These are phyloP conservation scores for Thunnus albacares DNA, from an alignment of 2,797 vertebrate genomes.

Conservation along the genomic window DNA sequence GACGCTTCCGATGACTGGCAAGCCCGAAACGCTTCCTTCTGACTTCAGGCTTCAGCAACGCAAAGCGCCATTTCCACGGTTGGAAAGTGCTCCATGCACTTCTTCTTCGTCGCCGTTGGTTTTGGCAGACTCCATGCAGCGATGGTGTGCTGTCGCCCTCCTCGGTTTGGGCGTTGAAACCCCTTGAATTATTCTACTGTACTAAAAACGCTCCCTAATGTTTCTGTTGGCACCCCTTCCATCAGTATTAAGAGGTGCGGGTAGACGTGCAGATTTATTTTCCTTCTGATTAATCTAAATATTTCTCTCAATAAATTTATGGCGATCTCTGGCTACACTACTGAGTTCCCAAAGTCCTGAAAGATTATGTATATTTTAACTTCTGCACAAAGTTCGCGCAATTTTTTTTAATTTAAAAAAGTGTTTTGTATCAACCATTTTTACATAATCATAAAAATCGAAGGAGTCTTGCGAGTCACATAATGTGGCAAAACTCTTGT, in stretches of 20 bases:
- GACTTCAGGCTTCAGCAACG: constrained; percentile 46
- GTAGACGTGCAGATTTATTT: neutral
- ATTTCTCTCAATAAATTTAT: neutral
- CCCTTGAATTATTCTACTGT: too few relatives aligned
- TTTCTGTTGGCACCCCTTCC: too few relatives aligned
- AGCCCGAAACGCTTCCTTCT: constrained; percentile 13
- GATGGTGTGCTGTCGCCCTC: constrained; percentile 22
- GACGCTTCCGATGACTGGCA: constrained; percentile 5
- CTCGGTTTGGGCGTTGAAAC: neutral
- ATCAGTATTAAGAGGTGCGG: neutral
- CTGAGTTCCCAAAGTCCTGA: neutral
- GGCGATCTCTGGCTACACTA: neutral
- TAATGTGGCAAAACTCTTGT: too few relatives aligned
- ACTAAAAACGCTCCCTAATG: too few relatives aligned
- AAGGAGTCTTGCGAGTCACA: too few relatives aligned
- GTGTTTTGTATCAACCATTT: too few relatives aligned
- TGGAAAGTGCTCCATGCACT: constrained; percentile 30
- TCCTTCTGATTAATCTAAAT: neutral
- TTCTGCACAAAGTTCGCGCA: too few relatives aligned
- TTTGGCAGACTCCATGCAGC: neutral
- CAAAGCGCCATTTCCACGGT: constrained; percentile 76
- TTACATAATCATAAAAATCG: too few relatives aligned
- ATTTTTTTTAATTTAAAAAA: too few relatives aligned
- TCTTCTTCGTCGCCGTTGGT: constrained; percentile 42
- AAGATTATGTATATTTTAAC: too few relatives aligned